Evolutionary conservation across 2,113 vertebrate species (phyloP).

Genomic region (Mastomys coucha): DNA sequence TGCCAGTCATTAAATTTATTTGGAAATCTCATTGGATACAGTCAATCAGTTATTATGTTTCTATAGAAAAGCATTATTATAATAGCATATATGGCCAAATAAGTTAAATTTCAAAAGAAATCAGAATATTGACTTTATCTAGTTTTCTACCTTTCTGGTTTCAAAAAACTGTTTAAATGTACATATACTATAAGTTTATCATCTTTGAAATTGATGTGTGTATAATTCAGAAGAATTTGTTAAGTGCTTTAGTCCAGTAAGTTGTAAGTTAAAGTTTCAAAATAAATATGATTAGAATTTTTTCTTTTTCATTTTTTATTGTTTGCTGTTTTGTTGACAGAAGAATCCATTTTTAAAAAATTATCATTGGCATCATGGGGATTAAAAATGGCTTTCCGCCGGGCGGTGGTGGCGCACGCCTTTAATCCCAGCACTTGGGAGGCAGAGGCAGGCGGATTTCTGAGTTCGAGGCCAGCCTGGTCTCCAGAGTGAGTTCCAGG

Average conservation of each 20-base stretch:
- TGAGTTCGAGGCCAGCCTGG: too few species aligned
- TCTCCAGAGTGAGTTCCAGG: too few species aligned
- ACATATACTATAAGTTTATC: not conserved
- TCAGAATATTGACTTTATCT: not conserved
- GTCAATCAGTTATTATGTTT: not conserved
- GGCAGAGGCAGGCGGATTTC: too few species aligned
- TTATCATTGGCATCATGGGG: not conserved
- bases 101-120: not conserved
- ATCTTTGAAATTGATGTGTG: not conserved
- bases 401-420: too few species aligned
- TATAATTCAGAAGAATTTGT: not conserved
- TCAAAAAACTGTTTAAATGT: not conserved
- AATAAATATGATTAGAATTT: not conserved
- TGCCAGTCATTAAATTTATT: not conserved
- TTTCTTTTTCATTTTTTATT: too few species aligned
- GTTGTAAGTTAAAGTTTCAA: not conserved
- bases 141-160: not conserved
- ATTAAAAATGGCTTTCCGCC: too few species aligned
- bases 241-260: not conserved
- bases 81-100: not conserved
- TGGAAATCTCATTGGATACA: not conserved
- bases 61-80: not conserved
- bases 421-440: too few species aligned
- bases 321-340: not conserved
- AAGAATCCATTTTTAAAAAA: not conserved